Evolutionary conservation across 2,888 invertebrate genomes (phyloP), one percentile per base, ranked within the genome.

Genomic region (Deilephila porcellus): DNA sequence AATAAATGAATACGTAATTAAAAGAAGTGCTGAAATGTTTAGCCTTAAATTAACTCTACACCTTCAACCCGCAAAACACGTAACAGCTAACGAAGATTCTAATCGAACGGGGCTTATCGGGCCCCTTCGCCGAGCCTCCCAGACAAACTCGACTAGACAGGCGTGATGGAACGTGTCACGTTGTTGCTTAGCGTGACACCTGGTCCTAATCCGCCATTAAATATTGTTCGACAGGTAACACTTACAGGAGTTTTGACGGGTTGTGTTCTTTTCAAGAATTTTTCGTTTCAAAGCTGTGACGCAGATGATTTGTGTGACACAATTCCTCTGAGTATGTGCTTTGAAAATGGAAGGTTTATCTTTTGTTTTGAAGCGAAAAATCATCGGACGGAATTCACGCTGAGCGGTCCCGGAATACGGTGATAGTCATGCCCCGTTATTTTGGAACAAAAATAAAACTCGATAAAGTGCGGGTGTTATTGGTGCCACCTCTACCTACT

Each of bases 91-190:
- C 32, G 25, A 67, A 67, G 45, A 45, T 67, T 67, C 20, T 67
- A 52, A 84, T 83, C 85, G 82, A 83, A 56, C 73, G 80, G 77
- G 84, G 86, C 86, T 90, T 88, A 90, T 86, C 86, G 86, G 77
- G 80, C 34, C 82, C 79, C 82, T 82, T 81, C 79, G 74, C 80
- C 82, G 80, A 77, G 63, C 70, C 79, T 83, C 76, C 79, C 45
- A 78, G 80, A 79, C 84, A 91, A 93, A 94, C 86, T 85, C 88
- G 89, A 83, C 87, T 87, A 90, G 94, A 93, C 94, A 93, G 82
- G 87, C 93, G 92, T 91, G 85, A 59, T 32, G 59, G 34, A 11
- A 88, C 77, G 85, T 91, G 93, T 92, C 92, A 64, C 25, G 37
- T 45, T 45, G 59, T 72, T 63, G 52, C 62, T 67, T 56, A 37